These are phyloP conservation scores for Petrocephalus sullivani DNA, from an alignment of 2,797 vertebrate species.

Conservation along the genomic window DNA sequence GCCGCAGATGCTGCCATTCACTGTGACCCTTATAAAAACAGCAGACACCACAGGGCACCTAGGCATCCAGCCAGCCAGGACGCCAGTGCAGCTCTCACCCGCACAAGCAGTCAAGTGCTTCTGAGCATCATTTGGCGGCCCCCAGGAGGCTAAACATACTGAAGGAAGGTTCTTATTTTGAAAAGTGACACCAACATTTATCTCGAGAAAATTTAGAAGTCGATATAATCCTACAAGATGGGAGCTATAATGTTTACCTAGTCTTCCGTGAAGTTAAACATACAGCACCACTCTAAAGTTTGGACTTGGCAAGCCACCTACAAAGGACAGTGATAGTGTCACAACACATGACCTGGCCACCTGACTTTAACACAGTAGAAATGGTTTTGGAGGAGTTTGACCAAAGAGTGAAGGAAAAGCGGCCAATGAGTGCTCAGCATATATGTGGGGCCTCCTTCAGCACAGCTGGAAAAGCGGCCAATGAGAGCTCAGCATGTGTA, in stretches of 20 bases:
- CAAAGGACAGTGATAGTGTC: too few species aligned
- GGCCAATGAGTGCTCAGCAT: too few species aligned
- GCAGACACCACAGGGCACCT: neutral
- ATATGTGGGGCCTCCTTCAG: too few species aligned
- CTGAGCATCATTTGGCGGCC: neutral
- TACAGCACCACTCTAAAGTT: neutral
- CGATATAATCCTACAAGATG: neutral
- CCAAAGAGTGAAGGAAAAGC: too few species aligned
- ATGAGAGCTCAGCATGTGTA: too few species aligned
- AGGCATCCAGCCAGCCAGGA: neutral
- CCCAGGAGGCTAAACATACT: neutral
- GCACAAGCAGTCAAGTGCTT: neutral
- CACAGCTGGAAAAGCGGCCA: too few species aligned
- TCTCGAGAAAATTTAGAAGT: neutral
- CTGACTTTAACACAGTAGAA: too few species aligned
- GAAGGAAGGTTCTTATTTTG: neutral
- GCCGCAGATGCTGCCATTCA: neutral
- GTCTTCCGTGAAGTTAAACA: neutral
- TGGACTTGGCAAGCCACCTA: too few species aligned
- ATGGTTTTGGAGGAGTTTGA: too few species aligned
- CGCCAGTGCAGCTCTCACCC: conserved; percentile 16
- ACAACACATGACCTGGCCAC: too few species aligned
- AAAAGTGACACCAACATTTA: neutral
- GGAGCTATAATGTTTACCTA: neutral
- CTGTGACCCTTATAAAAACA: neutral